These are phyloP conservation scores for Phaethon lepturus DNA, from an alignment of 2,113 vertebrate species.

Conservation along the genomic window DNA sequence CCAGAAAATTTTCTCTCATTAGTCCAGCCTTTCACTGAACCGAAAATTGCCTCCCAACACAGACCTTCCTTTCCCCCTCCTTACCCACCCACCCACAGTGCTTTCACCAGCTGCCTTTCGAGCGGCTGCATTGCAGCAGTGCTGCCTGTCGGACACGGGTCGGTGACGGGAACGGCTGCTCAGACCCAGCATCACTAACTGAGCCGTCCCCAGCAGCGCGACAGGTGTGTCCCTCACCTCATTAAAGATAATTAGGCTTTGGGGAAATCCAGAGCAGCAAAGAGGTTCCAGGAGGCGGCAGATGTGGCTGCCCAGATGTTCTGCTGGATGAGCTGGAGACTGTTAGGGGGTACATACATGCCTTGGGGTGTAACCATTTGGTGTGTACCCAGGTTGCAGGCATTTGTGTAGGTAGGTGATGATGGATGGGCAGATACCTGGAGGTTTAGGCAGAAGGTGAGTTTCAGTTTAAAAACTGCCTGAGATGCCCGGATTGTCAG, in stretches of 20 bases:
- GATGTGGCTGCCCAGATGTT: neutral
- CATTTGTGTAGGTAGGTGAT: neutral
- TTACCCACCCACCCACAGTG: fast-evolving
- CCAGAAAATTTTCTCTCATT: neutral
- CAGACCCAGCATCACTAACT: neutral
- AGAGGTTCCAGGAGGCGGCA: neutral
- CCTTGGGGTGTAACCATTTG: neutral
- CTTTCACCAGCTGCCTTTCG: neutral
- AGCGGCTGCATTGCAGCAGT: neutral
- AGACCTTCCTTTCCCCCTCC: neutral
- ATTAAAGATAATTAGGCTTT: neutral
- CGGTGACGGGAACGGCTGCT: neutral
- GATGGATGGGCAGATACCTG: neutral
- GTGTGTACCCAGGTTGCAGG: neutral
- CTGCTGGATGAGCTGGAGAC: neutral
- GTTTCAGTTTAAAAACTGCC: neutral
- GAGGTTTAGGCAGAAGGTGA: neutral
- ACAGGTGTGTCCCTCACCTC: neutral
- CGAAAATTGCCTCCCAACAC: neutral
- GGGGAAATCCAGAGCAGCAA: neutral
- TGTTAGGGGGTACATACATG: neutral
- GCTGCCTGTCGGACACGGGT: fast-evolving
- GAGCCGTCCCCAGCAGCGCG: fast-evolving
- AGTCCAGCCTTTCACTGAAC: neutral
- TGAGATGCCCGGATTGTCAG: neutral